Percentiles rank a stretch among this genome's conserved stretches.
phyloP scores from a whole-genome alignment of 2,888 invertebrate species.

The Lepidonotus clava region DNA sequence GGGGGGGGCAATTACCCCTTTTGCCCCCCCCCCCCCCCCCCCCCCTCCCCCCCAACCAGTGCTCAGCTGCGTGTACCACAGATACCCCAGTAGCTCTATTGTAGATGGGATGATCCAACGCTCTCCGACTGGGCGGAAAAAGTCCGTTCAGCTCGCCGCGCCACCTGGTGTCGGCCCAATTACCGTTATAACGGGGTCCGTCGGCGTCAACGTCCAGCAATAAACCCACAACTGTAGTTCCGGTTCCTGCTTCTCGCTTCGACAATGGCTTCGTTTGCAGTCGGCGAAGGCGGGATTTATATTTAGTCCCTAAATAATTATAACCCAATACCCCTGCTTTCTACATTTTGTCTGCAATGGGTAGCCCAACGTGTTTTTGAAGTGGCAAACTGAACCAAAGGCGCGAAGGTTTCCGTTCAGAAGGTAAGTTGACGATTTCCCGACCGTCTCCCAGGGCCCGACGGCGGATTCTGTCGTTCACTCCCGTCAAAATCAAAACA shows the following conservation, averaged over 20 bases:
- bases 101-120: too few species aligned
- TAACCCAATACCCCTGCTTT: neutral
- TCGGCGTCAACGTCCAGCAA: neutral
- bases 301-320: neutral
- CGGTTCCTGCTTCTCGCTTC: slow-evolving; percentile 25
- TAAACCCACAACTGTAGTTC: neutral
- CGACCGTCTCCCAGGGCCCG: neutral
- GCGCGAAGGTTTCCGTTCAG: neutral
- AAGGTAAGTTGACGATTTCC: slow-evolving; percentile 11
- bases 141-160: too few species aligned
- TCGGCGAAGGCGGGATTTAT: neutral
- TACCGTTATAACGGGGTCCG: too few species aligned
- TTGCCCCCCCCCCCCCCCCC: too few species aligned
- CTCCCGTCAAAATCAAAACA: neutral
- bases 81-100: too few species aligned
- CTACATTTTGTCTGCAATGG: neutral
- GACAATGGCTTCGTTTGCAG: slow-evolving; percentile 35
- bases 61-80: too few species aligned
- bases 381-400: neutral
- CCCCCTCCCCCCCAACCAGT: too few species aligned
- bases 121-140: too few species aligned
- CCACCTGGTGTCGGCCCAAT: too few species aligned
- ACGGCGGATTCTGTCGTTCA: neutral
- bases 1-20: too few species aligned
- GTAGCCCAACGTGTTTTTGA: neutral